Percentiles rank a stretch among this genome's conserved stretches.
These are phyloP conservation scores for Macroramphosus scolopax DNA, from an alignment of 2,797 vertebrate species.

Conservation along the genomic window DNA sequence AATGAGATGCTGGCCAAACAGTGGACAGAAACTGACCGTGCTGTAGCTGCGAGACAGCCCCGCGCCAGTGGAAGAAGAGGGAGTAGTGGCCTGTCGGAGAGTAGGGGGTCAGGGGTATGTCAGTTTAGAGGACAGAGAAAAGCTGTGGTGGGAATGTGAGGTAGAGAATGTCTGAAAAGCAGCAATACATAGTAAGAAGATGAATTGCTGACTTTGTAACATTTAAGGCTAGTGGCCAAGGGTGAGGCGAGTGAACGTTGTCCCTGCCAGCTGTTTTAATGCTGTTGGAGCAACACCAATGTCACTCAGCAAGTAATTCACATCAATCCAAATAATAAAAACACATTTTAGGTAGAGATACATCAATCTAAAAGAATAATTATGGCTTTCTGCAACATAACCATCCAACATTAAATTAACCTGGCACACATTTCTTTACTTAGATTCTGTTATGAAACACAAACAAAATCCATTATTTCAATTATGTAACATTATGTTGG, in stretches of 20 bases:
- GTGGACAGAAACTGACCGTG: constrained; percentile 81
- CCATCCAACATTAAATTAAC: background rate
- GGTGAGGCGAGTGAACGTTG: constrained; percentile 54
- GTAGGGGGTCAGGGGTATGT: constrained; percentile 40
- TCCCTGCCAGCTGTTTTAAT: constrained; percentile 65
- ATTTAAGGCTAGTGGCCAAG: constrained; percentile 14
- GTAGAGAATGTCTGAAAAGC: constrained; percentile 22
- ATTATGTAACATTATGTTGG: constrained; percentile 10
- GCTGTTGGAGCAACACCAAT: too few relatives aligned
- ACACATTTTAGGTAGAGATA: too few relatives aligned
- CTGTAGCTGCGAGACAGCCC: constrained; percentile 86
- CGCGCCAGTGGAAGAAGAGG: constrained; percentile 75
- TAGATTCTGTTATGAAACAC: constrained; percentile 9
- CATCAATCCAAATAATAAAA: constrained; percentile 30
- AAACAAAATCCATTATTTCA: constrained; percentile 6
- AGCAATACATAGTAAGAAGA: constrained; percentile 43
- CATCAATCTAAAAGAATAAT: too few relatives aligned
- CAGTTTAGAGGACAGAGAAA: constrained; percentile 40
- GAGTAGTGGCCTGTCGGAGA: constrained; percentile 74
- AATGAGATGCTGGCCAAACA: constrained; percentile 22
- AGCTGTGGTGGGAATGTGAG: constrained; percentile 23
- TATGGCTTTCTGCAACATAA: background rate
- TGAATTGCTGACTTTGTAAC: constrained; percentile 29
- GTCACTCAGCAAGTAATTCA: constrained; percentile 15
- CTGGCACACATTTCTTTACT: background rate